Evolutionary conservation across 2,888 invertebrate genomes (phyloP), one percentile per base, ranked within the genome.

Genomic region (Noctua janthina): DNA sequence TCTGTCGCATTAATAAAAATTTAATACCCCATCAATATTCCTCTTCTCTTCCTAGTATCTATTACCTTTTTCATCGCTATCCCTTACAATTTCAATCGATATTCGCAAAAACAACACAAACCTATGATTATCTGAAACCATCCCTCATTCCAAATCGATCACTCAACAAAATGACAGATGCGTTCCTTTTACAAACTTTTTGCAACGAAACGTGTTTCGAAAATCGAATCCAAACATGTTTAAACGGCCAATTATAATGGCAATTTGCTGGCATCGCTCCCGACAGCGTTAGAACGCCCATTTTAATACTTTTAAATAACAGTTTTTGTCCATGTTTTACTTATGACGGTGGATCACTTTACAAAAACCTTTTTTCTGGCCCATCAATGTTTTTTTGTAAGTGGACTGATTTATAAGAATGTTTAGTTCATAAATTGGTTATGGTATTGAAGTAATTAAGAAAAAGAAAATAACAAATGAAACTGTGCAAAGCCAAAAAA

Each of bases 241-340:
- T 94, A 94, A 93, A 93, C 92, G 93, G 93, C 92, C 93, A 94
- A 95, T 95, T 95, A 95, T 93, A 95, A 93, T 92, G 92, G 93
- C 93, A 92, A 94, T 94, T 94, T 93, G 90, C 92, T 90, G 89
- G 90, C 91, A 91, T 92, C 91, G 91, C 92, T 91, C 86, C 91
- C 91, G 94, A 93, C 92, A 90, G 90, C 88, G 91, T 91, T 91
- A 91, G 89, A 87, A 93, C 94, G 93, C 94, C 94, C 91, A 90
- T 90, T 90, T 88, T 92, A 92, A 93, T 93, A 92, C 91, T 90
- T 90, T 92, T 92, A 94, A 94, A 95, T 93, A 93, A 94, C 93
- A 94, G 92, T 93, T 94, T 94, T 93, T 93, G 90, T 91, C 46
- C 76, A 75, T 56, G 54, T 59, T 78, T 67, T 86, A 82, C 87